Conservation (phyloP, 2,113 vertebrate genomes). For the Ptyas mucosa region DNA sequence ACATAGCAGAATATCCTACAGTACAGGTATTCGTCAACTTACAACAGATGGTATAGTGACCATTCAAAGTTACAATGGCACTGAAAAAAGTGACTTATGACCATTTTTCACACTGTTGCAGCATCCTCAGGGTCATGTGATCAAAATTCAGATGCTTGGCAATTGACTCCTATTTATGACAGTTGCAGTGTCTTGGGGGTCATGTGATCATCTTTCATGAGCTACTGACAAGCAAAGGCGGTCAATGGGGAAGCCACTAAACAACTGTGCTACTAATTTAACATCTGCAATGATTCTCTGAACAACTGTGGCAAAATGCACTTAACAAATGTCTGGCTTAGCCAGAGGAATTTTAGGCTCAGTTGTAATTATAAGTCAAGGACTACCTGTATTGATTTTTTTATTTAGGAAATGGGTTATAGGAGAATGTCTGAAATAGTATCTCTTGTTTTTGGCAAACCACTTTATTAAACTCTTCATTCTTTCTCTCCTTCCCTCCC, state of each 20-base stretch:
- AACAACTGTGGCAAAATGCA: not conserved
- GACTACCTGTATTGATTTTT: not conserved
- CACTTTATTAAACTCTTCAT: not conserved
- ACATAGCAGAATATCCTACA: not conserved
- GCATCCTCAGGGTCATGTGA: too few relatives aligned
- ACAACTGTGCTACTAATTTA: not conserved
- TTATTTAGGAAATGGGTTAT: not conserved
- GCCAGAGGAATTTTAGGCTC: not conserved
- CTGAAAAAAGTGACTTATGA: too few relatives aligned
- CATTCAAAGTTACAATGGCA: too few relatives aligned
- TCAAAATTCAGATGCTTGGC: too few relatives aligned
- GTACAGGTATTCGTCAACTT: too few relatives aligned
- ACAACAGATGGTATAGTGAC: too few relatives aligned
- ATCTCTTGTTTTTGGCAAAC: not conserved
- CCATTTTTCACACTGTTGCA: too few relatives aligned
- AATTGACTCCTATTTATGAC: too few relatives aligned
- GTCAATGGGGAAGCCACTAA: not conserved
- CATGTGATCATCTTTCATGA: too few relatives aligned
- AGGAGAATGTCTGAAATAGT: not conserved
- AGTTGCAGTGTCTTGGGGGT: too few relatives aligned
- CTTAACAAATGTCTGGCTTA: not conserved
- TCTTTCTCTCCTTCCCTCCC: not conserved
- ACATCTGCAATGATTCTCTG: not conserved
- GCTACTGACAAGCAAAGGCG: not conserved
- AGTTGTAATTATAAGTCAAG: not conserved